Conservation (phyloP, 2,797 vertebrate species). For the Cryptoprocta ferox region DNA sequence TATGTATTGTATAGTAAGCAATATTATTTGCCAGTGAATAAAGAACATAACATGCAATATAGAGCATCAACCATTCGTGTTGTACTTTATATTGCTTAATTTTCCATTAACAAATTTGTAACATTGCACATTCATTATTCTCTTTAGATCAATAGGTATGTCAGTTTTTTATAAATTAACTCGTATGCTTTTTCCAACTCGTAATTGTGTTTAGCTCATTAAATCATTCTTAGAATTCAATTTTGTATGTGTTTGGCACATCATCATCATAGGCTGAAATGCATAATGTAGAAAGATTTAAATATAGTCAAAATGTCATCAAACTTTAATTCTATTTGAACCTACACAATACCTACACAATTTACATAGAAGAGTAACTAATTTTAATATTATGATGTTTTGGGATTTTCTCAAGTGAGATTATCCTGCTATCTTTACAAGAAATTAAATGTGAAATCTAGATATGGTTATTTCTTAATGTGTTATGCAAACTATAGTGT, state of each 20-base stretch:
- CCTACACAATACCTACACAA: neutral
- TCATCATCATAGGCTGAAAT: neutral
- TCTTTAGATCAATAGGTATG: constrained; percentile 70
- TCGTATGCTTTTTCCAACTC: neutral
- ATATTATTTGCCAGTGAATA: neutral
- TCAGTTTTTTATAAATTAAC: constrained; percentile 45
- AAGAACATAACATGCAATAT: neutral
- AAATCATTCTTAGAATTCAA: neutral
- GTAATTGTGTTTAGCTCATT: constrained; percentile 48
- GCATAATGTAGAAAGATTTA: neutral
- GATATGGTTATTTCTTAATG: neutral
- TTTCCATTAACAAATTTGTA: constrained; percentile 74
- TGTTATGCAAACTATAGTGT: neutral
- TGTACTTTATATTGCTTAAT: constrained; percentile 52
- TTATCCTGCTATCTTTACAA: neutral
- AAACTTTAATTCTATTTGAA: neutral
- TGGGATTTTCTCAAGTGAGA: neutral
- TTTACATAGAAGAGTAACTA: neutral
- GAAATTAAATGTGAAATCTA: neutral
- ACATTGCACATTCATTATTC: constrained; percentile 65
- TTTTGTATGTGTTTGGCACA: constrained; percentile 56
- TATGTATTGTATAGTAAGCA: neutral
- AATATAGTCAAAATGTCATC: neutral
- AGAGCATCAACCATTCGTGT: neutral
- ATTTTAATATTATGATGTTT: neutral